Evolutionary conservation across 1,140 invertebrate species (phyloP), one percentile per base, ranked within the genome.

Genomic region (Epicauta chinensis): DNA sequence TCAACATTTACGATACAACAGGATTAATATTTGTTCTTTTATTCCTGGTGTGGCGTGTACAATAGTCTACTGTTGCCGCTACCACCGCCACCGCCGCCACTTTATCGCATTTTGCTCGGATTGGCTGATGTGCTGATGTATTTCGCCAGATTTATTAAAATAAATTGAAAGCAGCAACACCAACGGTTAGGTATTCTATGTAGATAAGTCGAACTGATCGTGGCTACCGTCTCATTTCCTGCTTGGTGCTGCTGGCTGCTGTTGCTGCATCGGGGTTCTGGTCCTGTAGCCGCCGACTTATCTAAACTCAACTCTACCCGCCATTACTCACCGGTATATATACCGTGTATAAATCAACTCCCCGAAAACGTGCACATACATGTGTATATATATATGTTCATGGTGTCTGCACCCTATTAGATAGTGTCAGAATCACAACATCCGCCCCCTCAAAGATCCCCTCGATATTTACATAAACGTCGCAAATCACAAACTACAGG

Each of bases 101-200:
- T 50, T 55, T 63, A 60, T 59, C 51, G 55, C 49, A 48, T 59
- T 56, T 52, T 58, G 55, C 62, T 64, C 60, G 62, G 60, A 64
- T 64, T 64, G 62, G 62, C 55, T 60, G 62, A 64, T 60, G 54
- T 55, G 60, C 52, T 62, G 60, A 62, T 62, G 53, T 63, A 61
- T 61, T 55, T 57, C 59, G 46, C 59, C 23, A 58, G 59, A 64
- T 64, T 64, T 64, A 64, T 64, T 64, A 64, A 64, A 64, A 64
- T 64, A 64, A 64, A 64, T 64, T 64, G 62, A 64, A 64, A 64
- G 62, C 61, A 56, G 46, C 56, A 47, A 31, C 56, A 42, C n/a
- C n/a, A n/a, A n/a, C 60, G 59, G 55, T 57, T 60, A 57, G n/a
- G n/a, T 60, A 61, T 63, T 64, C 60, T 61, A 56, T 56, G 60